phyloP scores from a whole-genome alignment of 2,113 vertebrate species.

The Felis chaus region DNA sequence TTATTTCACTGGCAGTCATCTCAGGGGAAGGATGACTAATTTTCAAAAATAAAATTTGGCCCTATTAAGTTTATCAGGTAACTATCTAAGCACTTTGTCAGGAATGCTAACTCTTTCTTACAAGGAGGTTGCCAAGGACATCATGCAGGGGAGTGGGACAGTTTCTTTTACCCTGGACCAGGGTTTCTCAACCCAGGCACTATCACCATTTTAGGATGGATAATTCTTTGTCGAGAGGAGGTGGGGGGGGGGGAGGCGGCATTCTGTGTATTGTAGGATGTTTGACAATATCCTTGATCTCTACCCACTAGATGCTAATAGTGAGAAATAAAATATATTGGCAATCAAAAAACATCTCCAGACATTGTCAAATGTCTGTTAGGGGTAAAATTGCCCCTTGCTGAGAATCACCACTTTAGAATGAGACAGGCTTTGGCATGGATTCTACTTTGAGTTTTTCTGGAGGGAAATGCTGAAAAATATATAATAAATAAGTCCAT shows the following conservation, averaged over 20 bases:
- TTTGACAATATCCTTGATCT: neutral
- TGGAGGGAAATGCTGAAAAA: neutral
- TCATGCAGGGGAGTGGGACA: neutral
- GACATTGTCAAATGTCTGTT: neutral
- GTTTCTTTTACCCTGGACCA: neutral
- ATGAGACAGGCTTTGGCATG: neutral
- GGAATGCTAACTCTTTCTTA: neutral
- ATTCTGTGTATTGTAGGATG: neutral
- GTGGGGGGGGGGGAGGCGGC: neutral
- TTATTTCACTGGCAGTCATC: neutral
- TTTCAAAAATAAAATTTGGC: neutral
- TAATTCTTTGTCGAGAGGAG: neutral
- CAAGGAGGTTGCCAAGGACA: neutral
- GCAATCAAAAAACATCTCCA: neutral
- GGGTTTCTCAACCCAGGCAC: neutral
- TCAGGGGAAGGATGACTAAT: neutral
- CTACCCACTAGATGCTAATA: neutral
- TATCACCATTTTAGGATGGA: neutral
- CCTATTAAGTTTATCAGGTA: neutral
- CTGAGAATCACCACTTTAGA: neutral
- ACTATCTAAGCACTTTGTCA: neutral
- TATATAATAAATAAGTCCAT: neutral
- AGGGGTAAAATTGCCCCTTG: neutral
- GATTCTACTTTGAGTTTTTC: neutral
- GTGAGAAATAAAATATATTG: neutral